Evolutionary conservation across 2,113 vertebrate genomes (phyloP).

Genomic region (Benthochromis sp.): DNA sequence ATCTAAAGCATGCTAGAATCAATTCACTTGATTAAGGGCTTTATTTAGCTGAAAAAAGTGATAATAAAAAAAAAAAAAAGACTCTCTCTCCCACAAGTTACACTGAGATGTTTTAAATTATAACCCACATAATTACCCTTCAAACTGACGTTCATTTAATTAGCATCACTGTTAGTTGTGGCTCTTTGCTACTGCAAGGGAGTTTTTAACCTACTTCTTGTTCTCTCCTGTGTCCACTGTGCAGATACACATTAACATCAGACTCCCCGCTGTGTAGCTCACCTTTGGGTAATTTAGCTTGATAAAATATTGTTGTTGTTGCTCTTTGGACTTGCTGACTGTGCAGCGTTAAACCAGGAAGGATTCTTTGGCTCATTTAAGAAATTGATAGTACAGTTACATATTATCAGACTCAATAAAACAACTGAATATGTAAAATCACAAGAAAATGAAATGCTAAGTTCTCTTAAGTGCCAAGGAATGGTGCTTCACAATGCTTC

Average conservation of each 20-base stretch:
- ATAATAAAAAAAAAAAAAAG: not conserved
- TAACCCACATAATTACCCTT: not conserved
- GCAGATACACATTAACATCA: not conserved
- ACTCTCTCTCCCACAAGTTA: not conserved
- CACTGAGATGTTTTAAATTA: not conserved
- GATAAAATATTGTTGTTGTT: constrained; percentile 27
- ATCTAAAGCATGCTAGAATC: not conserved
- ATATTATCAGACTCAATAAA: not conserved
- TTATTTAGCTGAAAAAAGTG: not conserved
- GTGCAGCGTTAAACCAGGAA: not conserved
- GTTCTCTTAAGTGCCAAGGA: not conserved
- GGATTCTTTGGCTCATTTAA: not conserved
- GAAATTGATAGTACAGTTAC: constrained; percentile 18
- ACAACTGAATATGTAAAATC: not conserved
- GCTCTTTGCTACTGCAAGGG: not conserved
- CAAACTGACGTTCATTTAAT: not conserved
- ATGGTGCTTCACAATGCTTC: not conserved
- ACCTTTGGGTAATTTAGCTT: constrained; percentile 20
- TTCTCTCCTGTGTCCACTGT: not conserved
- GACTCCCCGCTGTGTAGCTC: not conserved
- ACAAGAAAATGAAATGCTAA: not conserved
- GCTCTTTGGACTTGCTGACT: constrained; percentile 32
- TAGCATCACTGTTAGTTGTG: not conserved
- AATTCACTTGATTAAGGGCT: not conserved
- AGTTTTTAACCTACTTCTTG: not conserved